Conservation (phyloP, 2,113 vertebrate genomes). For the Limnothrissa miodon region DNA sequence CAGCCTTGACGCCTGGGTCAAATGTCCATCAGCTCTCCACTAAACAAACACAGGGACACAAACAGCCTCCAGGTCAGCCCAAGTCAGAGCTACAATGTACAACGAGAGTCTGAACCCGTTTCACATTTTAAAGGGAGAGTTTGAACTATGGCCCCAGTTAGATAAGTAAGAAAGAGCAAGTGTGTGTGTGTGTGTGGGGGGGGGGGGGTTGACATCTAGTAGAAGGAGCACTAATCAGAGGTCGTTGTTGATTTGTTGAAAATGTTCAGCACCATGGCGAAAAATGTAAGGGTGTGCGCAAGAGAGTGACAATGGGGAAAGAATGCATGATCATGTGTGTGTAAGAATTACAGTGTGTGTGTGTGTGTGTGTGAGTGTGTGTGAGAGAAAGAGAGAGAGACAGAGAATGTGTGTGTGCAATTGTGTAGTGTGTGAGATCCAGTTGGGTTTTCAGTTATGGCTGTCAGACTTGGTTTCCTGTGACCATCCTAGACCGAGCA, state of each 20-base stretch:
- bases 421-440: not conserved
- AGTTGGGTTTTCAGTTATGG: not conserved
- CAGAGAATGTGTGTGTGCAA: not conserved
- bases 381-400: not conserved
- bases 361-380: not conserved
- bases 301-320: not conserved
- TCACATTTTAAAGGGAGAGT: constrained; percentile 16
- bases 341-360: not conserved
- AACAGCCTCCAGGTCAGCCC: not conserved
- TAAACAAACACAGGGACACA: not conserved
- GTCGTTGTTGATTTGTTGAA: not conserved
- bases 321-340: not conserved
- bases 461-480: not conserved
- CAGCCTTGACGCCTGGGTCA: not conserved
- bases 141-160: not conserved
- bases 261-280: not conserved
- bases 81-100: not conserved
- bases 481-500: not conserved
- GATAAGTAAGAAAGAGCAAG: not conserved
- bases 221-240: not conserved
- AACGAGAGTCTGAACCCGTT: not conserved
- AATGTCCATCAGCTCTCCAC: not conserved
- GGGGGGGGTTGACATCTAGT: not conserved
- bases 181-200: not conserved
- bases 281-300: not conserved